Conservation (phyloP, 2,797 vertebrate genomes). For the Vultur gryphus region DNA sequence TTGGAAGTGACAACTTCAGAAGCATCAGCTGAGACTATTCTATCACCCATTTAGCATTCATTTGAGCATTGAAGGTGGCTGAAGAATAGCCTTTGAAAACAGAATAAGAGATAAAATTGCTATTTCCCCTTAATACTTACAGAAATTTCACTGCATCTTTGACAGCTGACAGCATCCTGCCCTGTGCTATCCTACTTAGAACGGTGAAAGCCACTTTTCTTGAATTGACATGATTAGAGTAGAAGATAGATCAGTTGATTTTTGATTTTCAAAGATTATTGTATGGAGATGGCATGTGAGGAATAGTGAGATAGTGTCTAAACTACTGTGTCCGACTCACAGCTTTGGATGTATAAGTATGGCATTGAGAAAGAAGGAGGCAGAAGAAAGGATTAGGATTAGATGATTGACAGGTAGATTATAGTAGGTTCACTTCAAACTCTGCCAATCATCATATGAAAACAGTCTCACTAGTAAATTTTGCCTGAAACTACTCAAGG, state of each 20-base stretch:
- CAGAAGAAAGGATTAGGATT: not conserved
- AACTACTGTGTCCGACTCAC: not conserved
- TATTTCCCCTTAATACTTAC: not conserved
- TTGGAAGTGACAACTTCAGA: conserved; percentile 40
- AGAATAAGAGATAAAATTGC: not conserved
- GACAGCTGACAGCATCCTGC: not conserved
- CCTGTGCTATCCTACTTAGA: not conserved
- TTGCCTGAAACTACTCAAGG: not conserved
- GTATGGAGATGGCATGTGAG: not conserved
- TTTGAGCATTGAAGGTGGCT: not conserved
- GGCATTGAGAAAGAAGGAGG: not conserved
- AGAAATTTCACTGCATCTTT: not conserved
- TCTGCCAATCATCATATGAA: not conserved
- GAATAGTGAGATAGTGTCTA: not conserved
- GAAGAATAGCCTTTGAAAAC: conserved; percentile 2
- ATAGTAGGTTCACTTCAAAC: not conserved
- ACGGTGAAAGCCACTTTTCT: not conserved
- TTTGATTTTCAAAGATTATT: not conserved
- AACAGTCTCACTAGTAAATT: not conserved
- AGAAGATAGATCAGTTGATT: not conserved
- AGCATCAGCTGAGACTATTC: conserved; percentile 7
- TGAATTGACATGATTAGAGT: not conserved
- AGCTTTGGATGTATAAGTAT: not conserved
- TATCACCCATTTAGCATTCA: conserved; percentile 10
- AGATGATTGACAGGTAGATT: not conserved